These are phyloP conservation scores for Spodoptera littoralis DNA, from an alignment of 2,888 invertebrate species.

Conservation along the genomic window DNA sequence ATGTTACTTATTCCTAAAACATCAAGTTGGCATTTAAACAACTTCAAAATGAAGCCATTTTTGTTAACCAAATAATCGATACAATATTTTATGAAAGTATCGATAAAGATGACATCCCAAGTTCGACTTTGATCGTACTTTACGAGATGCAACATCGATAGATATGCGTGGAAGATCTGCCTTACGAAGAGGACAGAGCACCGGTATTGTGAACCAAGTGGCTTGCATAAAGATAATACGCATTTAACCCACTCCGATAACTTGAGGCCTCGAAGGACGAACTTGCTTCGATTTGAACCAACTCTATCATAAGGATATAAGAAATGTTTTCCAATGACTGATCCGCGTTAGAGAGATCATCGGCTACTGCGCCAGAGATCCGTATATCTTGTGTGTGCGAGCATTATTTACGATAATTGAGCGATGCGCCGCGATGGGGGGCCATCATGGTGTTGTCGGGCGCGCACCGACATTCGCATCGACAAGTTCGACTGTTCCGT, in stretches of 20 bases:
- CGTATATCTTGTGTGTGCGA: constrained; percentile 88
- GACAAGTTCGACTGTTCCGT: constrained; percentile 88
- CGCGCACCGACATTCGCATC: constrained; percentile 87
- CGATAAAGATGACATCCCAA: constrained; percentile 68
- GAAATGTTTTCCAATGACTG: constrained; percentile 65
- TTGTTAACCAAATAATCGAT: constrained; percentile 26
- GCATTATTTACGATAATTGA: constrained; percentile 90
- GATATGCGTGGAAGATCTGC: constrained; percentile 83
- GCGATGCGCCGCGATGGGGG: constrained; percentile 89
- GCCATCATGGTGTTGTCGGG: constrained; percentile 88
- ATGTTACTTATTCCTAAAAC: too few relatives aligned
- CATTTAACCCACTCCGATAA: constrained; percentile 80
- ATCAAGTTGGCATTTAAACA: too few relatives aligned
- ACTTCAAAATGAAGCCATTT: too few relatives aligned
- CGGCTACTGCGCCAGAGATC: constrained; percentile 83
- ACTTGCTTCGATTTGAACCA: constrained; percentile 59
- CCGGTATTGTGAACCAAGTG: constrained; percentile 87
- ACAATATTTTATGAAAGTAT: constrained; percentile 50
- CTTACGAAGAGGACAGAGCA: constrained; percentile 80
- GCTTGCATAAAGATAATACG: constrained; percentile 88
- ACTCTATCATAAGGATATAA: constrained; percentile 68
- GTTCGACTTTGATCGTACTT: constrained; percentile 71
- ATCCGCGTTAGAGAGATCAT: constrained; percentile 74
- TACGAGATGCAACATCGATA: constrained; percentile 82
- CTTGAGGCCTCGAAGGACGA: constrained; percentile 73